Conservation (phyloP, 2,113 vertebrate species). For the Psettodes erumei region DNA sequence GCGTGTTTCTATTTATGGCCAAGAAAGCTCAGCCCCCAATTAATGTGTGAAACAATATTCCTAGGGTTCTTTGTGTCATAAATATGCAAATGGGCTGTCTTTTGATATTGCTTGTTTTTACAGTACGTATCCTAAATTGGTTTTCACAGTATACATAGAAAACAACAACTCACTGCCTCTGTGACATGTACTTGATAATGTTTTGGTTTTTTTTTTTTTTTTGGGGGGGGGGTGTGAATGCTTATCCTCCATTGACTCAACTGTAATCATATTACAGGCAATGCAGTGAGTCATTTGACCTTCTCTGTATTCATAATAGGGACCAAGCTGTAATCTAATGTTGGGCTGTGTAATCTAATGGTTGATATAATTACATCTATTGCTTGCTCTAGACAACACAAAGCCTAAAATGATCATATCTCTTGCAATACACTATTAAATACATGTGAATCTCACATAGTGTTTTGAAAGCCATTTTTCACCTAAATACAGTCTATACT, state of each 20-base stretch:
- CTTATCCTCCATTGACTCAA: slow-evolving; percentile 72
- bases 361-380: slow-evolving; percentile 72
- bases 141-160: slow-evolving; percentile 40
- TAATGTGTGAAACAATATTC: slow-evolving; percentile 55
- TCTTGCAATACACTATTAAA: slow-evolving; percentile 32
- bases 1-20: slow-evolving; percentile 61
- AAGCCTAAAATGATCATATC: slow-evolving; percentile 57
- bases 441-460: slow-evolving; percentile 13
- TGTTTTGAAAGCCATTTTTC: background rate
- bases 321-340: slow-evolving; percentile 69
- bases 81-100: slow-evolving; percentile 66
- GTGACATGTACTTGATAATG: slow-evolving; percentile 63
- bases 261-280: slow-evolving; percentile 74
- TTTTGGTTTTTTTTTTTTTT: slow-evolving; percentile 67
- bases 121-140: slow-evolving; percentile 57
- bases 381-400: slow-evolving; percentile 45
- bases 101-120: slow-evolving; percentile 61
- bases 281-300: slow-evolving; percentile 77
- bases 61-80: slow-evolving; percentile 45
- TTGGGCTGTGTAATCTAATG: slow-evolving; percentile 66
- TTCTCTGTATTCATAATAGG: slow-evolving; percentile 72
- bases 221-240: no score
- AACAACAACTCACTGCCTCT: slow-evolving; percentile 44
- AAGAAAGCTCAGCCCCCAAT: slow-evolving; percentile 53
- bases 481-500: background rate